Conservation (phyloP, 2,797 vertebrate genomes). For the Notamacropus eugenii region DNA sequence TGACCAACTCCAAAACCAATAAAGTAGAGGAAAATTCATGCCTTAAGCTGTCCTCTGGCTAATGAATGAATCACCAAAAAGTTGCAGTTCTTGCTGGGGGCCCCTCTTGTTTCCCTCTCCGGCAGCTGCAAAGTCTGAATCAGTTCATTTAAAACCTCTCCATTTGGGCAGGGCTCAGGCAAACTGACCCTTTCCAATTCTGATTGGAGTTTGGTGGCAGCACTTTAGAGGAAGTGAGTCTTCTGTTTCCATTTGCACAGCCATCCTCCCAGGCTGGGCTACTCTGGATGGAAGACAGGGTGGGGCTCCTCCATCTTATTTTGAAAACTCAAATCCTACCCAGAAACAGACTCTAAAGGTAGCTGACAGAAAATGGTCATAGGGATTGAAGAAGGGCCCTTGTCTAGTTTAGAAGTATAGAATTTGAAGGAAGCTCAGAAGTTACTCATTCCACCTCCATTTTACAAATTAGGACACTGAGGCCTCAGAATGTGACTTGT, state of each 20-base stretch:
- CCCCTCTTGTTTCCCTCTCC: not conserved
- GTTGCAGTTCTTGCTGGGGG: not conserved
- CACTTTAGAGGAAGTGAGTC: not conserved
- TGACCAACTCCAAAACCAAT: not conserved
- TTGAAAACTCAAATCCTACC: not conserved
- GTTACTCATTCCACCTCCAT: not conserved
- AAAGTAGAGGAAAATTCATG: not conserved
- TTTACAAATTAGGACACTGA: not conserved
- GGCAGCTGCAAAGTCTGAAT: not conserved
- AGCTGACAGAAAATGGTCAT: not conserved
- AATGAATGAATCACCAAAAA: not conserved
- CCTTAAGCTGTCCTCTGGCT: not conserved
- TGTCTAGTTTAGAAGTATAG: not conserved
- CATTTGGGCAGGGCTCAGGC: not conserved
- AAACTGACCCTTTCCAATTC: not conserved
- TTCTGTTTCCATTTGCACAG: not conserved
- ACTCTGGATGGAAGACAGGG: not conserved
- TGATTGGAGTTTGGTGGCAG: not conserved
- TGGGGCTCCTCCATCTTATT: not conserved
- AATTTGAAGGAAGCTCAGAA: not conserved
- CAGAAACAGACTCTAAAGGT: not conserved
- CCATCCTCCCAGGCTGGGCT: not conserved
- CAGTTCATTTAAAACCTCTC: not conserved
- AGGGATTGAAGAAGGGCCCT: not conserved
- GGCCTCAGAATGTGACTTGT: not conserved